phyloP scores from a whole-genome alignment of 2,888 invertebrate genomes.

The Sesia bembeciformis region DNA sequence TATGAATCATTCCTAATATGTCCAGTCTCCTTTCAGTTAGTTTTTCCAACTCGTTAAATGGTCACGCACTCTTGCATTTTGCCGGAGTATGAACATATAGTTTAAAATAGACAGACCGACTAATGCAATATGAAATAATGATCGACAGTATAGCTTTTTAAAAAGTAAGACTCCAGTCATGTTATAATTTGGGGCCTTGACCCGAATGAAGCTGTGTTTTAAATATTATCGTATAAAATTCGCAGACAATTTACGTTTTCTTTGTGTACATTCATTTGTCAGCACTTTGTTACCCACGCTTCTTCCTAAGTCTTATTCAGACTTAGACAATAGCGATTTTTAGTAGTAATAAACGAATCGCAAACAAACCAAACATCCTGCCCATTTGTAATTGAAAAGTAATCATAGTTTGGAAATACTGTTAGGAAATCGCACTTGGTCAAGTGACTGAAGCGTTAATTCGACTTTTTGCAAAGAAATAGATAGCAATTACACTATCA shows the following conservation, averaged over 20 bases:
- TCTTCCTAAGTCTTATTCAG: too few relatives aligned
- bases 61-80: slow-evolving; percentile 39
- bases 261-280: too few relatives aligned
- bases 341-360: background rate
- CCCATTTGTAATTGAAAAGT: background rate
- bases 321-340: too few relatives aligned
- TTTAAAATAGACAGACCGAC: slow-evolving; percentile 16
- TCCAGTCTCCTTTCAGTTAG: slow-evolving; percentile 1
- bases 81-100: slow-evolving; percentile 31
- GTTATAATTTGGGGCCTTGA: too few relatives aligned
- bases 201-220: too few relatives aligned
- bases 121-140: slow-evolving; percentile 11
- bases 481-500: background rate
- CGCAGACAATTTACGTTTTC: too few relatives aligned
- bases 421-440: slow-evolving; percentile 4
- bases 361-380: background rate
- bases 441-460: background rate
- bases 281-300: too few relatives aligned
- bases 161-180: background rate
- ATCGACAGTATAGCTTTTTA: background rate
- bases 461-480: background rate
- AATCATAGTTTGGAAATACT: slow-evolving; percentile 1
- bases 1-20: background rate
- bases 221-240: too few relatives aligned
- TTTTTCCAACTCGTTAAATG: slow-evolving; percentile 22